Percentiles rank a stretch among this genome's conserved stretches.
Evolutionary conservation across 2,113 vertebrate genomes (phyloP).

Genomic region (rat (Rattus norvegicus)): GRCr8 NC_086020.1:143064001-143064500

Average conservation of each 20-base stretch:
- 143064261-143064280: background rate
- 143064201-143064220: background rate
- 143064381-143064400: background rate
- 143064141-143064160: background rate
- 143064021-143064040: background rate
- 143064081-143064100: background rate
- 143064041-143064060: background rate
- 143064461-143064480: background rate
- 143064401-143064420: background rate
- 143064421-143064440: background rate
- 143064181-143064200: background rate
- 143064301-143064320: background rate
- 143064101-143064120: background rate
- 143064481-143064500: fast-evolving
- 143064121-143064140: background rate
- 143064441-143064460: fast-evolving
- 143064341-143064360: background rate
- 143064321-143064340: background rate
- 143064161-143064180: background rate
- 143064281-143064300: background rate
- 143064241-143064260: background rate
- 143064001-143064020: background rate
- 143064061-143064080: background rate
- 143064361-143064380: background rate
- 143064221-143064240: background rate